Evolutionary conservation across 2,888 invertebrate genomes (phyloP).

Genomic region (Cheilosia vulpina): DNA sequence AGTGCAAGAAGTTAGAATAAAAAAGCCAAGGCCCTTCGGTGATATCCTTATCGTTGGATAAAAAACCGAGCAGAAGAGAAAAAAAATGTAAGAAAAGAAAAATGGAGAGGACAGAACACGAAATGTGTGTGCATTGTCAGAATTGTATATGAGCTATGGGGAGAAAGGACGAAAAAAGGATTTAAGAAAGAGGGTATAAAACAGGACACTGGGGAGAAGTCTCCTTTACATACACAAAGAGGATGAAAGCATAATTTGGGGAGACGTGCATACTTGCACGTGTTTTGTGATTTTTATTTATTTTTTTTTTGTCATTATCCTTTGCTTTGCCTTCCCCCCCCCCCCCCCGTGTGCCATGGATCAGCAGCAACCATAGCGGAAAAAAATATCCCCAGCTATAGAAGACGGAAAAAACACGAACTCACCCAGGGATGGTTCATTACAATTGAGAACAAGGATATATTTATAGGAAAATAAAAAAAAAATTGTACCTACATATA

Average conservation of each 20-base stretch:
- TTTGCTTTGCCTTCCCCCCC: not conserved
- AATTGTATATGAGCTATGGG: slow-evolving; percentile 11
- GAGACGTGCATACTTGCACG: slow-evolving; percentile 25
- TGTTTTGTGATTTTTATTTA: not conserved
- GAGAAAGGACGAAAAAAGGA: not conserved
- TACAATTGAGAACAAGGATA: slow-evolving; percentile 38
- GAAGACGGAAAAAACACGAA: not conserved
- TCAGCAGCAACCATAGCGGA: not conserved
- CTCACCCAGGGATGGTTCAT: slow-evolving; percentile 43
- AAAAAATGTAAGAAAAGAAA: slow-evolving; percentile 11
- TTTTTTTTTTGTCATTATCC: not conserved
- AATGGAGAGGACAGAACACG: slow-evolving; percentile 5
- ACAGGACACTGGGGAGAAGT: slow-evolving; percentile 37
- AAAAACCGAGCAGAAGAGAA: not conserved
- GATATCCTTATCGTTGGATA: slow-evolving; percentile 29
- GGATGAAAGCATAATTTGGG: slow-evolving; percentile 1
- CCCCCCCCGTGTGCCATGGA: not conserved
- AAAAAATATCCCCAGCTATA: not conserved
- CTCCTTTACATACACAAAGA: not conserved
- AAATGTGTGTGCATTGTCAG: slow-evolving; percentile 13
- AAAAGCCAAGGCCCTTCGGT: not conserved
- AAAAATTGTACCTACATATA: slow-evolving; percentile 14
- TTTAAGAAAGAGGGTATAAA: slow-evolving; percentile 22
- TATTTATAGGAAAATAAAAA: slow-evolving; percentile 1
- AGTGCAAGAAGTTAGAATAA: slow-evolving; percentile 2